phyloP scores from a whole-genome alignment of 2,113 vertebrate genomes.

The Nipponia nippon region DNA sequence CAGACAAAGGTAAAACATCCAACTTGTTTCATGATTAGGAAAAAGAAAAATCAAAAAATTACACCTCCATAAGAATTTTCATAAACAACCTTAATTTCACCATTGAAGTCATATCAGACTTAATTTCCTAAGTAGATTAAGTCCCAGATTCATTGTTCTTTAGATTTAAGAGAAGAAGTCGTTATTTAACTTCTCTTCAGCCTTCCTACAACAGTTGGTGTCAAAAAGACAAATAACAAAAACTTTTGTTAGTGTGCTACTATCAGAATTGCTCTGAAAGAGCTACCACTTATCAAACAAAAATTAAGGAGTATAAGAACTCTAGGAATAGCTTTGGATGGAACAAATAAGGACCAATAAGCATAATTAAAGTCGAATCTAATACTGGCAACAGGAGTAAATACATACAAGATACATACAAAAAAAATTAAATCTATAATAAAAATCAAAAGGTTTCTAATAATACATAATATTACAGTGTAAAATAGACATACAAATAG shows the following conservation, averaged over 20 bases:
- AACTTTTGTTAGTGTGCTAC: not conserved
- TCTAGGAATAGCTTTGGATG: not conserved
- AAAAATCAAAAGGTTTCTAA: not conserved
- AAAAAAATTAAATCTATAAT: not conserved
- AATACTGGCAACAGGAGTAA: not conserved
- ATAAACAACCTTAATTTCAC: not conserved
- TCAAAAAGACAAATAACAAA: not conserved
- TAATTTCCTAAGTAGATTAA: not conserved
- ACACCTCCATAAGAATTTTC: not conserved
- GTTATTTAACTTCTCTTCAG: not conserved
- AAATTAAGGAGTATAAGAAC: not conserved
- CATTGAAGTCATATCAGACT: not conserved
- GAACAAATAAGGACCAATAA: not conserved
- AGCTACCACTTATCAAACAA: not conserved
- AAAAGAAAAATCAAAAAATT: not conserved
- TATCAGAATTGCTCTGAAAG: not conserved
- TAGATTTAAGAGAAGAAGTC: not conserved
- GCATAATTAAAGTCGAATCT: not conserved
- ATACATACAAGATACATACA: not conserved
- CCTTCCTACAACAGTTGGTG: not conserved
- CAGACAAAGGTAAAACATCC: not conserved
- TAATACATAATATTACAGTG: not conserved
- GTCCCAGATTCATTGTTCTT: not conserved
- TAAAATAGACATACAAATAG: not conserved
- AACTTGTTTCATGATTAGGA: not conserved